Conservation (phyloP, 2,113 vertebrate genomes). For the Brachyistius frenatus region DNA sequence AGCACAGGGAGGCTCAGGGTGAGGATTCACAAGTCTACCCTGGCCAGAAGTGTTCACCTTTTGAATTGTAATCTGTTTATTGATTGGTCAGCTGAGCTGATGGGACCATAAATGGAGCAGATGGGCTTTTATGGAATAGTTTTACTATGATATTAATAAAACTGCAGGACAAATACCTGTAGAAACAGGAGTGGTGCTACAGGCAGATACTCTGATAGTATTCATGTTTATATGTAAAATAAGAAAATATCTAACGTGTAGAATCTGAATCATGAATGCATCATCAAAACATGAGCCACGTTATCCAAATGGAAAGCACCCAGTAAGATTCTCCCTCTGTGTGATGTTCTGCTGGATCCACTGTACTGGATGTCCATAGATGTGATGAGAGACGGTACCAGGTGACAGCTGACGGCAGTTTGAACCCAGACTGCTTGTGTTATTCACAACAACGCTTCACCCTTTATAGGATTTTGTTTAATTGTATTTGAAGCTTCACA, state of each 20-base stretch:
- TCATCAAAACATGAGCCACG: background rate
- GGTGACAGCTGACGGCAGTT: background rate
- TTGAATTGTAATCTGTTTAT: too few relatives aligned
- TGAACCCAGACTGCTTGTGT: background rate
- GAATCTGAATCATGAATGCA: background rate
- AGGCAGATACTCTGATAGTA: background rate
- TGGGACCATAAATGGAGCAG: too few relatives aligned
- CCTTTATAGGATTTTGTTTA: background rate
- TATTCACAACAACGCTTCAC: background rate
- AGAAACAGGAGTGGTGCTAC: background rate
- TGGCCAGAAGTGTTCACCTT: too few relatives aligned
- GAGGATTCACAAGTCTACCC: too few relatives aligned
- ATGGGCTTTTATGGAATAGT: too few relatives aligned
- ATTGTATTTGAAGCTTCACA: background rate
- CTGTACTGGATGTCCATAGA: constrained; percentile 7
- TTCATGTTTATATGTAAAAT: background rate
- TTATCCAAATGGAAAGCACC: background rate
- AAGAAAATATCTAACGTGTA: background rate
- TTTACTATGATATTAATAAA: too few relatives aligned
- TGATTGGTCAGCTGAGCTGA: too few relatives aligned
- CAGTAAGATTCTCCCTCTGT: constrained; percentile 25
- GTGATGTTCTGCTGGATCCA: constrained; percentile 12
- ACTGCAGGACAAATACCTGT: background rate
- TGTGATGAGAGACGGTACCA: background rate
- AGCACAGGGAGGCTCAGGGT: too few relatives aligned